Percentiles rank a stretch among this genome's conserved stretches.
These are phyloP conservation scores for Sciurus vulgaris DNA, from an alignment of 2,797 vertebrate species.

Conservation along the genomic window DNA sequence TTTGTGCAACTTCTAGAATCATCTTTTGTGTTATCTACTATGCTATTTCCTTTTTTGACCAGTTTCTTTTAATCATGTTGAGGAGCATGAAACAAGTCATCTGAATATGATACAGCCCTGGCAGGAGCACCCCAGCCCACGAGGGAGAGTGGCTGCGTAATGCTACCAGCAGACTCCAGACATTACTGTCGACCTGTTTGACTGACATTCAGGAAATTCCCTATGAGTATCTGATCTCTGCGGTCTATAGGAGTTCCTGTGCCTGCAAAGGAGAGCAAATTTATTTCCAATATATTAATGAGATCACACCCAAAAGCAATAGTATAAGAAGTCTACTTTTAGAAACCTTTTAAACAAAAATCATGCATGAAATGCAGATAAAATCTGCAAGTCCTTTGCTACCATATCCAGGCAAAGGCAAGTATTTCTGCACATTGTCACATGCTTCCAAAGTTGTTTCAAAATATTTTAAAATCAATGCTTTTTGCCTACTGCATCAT, in stretches of 20 bases:
- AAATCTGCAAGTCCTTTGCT: slow-evolving; percentile 10
- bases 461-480: not conserved
- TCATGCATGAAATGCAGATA: slow-evolving; percentile 30
- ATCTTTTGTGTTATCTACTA: not conserved
- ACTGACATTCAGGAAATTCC: slow-evolving; percentile 25
- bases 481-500: not conserved
- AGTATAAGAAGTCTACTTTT: not conserved
- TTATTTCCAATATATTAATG: slow-evolving; percentile 35
- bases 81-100: not conserved
- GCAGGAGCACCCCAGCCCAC: not conserved
- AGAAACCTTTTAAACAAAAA: not conserved
- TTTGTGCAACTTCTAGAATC: not conserved
- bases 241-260: not conserved
- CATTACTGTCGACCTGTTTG: not conserved
- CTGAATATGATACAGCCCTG: not conserved
- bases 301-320: slow-evolving; percentile 36
- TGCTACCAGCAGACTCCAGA: not conserved
- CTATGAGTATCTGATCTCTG: not conserved
- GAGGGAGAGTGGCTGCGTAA: not conserved
- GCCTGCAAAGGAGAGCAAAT: slow-evolving; percentile 1
- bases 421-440: not conserved
- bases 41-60: not conserved
- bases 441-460: not conserved
- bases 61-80: not conserved
- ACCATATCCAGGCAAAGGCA: not conserved